Base-by-base conservation (phyloP, 2,888 invertebrate species). In the Xanthia togata region DNA sequence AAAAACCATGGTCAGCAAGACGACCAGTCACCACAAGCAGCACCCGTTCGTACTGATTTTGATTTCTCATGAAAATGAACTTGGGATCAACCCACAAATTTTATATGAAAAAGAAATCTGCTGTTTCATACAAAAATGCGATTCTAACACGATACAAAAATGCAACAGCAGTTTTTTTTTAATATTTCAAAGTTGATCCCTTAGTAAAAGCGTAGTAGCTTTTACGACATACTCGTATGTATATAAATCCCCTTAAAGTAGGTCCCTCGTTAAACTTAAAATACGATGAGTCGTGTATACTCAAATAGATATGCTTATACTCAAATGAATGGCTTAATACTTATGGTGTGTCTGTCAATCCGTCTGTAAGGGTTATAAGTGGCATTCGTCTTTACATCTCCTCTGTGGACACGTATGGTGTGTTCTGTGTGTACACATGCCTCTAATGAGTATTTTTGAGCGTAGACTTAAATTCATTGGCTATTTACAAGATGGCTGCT, bases 381-480 rank as follows among this genome's bases (percentile, higher is more conserved):
- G 47, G 68, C 23, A 59, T 59, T 53, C 60, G 41, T 73, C 67
- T 68, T 73, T 68, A 41, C 65, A 55, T 70, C 47, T 63, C 14
- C 20, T 55, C n/a, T 70, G 31, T 65, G 26, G 35, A 57, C 57
- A 35, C 17, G 72, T 57, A 47, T 41, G 12, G 20, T 26, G 44
- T 57, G 53, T 44, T 9, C 12, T 65, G 26, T 47, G 20, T 55
- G 14, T 26, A 65, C 23, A 60, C 53, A 67, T 20, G 44, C 6
- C 17, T 47, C 17, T 57, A 82, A 71, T 67, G 55, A 55, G 41
- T 44, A 55, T 41, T 47, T 82, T 68, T 72, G 59, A 55, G n/a
- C 47, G 59, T 50, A 41, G 47, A 64, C 47, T 72, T 55, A 68
- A 14, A 2, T 79, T 47, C 6, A 73, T 41, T 47, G 31, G 17